phyloP scores from a whole-genome alignment of 2,113 vertebrate genomes.

The Ibidorhyncha struthersii region DNA sequence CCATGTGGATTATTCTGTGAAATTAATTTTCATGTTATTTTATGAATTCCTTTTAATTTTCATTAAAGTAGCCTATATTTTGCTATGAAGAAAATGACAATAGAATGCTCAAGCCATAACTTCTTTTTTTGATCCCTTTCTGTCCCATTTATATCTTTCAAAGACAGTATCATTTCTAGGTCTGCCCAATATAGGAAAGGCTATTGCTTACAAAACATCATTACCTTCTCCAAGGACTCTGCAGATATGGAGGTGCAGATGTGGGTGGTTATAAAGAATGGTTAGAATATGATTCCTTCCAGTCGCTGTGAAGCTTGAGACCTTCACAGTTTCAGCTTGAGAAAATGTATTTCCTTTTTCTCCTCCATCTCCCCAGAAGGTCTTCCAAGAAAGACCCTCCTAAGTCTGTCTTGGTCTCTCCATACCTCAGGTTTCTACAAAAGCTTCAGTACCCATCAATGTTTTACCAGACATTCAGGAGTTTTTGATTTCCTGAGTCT shows the following conservation, averaged over 20 bases:
- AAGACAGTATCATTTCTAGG: not conserved
- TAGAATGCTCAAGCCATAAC: accelerated
- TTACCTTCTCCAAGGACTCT: not conserved
- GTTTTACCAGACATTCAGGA: not conserved
- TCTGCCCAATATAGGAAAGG: not conserved
- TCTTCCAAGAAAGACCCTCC: not conserved
- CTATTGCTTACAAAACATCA: not conserved
- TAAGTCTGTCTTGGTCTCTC: not conserved
- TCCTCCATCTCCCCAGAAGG: not conserved
- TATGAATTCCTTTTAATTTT: not conserved
- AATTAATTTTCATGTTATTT: not conserved
- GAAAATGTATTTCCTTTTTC: not conserved
- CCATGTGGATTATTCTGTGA: not conserved
- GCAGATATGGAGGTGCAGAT: not conserved
- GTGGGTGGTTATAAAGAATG: not conserved
- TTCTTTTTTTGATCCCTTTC: not conserved
- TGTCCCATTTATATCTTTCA: not conserved
- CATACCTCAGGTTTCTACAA: not conserved
- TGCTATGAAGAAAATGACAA: not conserved
- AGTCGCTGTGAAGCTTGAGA: not conserved
- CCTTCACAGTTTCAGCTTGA: not conserved
- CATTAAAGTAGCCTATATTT: not conserved
- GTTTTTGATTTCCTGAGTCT: not conserved
- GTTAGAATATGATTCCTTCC: not conserved
- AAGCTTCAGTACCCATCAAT: not conserved